Evolutionary conservation across 2,113 vertebrate genomes (phyloP).

Genomic region (Colinus virginianus): DNA sequence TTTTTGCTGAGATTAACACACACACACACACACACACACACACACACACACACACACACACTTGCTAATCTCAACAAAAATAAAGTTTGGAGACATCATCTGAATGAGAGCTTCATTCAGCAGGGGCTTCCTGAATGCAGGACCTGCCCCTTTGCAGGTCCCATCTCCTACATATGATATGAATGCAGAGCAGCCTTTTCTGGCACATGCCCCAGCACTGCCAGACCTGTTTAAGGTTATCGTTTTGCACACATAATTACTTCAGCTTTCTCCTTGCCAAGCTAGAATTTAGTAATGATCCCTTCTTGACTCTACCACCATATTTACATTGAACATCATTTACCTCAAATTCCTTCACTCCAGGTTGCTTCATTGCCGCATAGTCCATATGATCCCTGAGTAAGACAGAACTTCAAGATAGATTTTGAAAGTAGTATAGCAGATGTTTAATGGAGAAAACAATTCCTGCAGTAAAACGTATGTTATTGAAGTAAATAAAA

Average conservation of each 20-base stretch:
- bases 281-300: neutral
- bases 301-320: neutral
- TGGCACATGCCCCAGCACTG: accelerated
- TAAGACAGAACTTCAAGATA: neutral
- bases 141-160: neutral
- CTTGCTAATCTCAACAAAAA: neutral
- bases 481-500: slow-evolving; percentile 22
- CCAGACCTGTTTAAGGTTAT: neutral
- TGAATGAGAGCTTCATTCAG: neutral
- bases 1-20: no score
- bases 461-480: slow-evolving; percentile 4
- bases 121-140: neutral
- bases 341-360: neutral
- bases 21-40: neutral
- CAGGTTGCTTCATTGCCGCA: neutral
- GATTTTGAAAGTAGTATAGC: neutral
- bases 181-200: neutral
- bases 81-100: neutral
- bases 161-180: neutral
- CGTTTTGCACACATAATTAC: neutral
- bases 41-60: neutral
- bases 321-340: neutral
- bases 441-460: slow-evolving; percentile 43
- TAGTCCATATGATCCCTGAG: neutral
- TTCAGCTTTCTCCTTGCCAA: neutral